Base-by-base conservation (phyloP, 2,113 vertebrate species). In the Rhynchomys soricoides region DNA sequence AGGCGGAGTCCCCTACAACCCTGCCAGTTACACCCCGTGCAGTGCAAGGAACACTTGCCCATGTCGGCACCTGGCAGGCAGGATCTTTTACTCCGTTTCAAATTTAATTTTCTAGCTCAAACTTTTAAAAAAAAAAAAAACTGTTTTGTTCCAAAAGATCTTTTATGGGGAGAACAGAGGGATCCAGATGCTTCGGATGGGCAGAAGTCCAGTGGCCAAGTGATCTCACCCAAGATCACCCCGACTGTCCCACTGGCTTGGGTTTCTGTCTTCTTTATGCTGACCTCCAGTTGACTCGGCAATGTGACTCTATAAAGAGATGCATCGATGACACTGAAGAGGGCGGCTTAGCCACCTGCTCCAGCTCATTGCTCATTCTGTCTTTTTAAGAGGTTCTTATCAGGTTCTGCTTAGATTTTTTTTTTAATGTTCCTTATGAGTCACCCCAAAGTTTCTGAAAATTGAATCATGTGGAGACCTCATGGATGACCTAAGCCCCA, bases 41-140 rank as follows among this genome's bases (percentile, higher is more conserved):
- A 7, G n/a, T 24, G 29, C 22, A 7, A 74, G 22, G 45, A 62
- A 52, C 34, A 26, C 82, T 50, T 92, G 64, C 48, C n/a, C 50
- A 11, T 40, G 81, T 96, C 43, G 45, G 90, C 62, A n/a, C 68
- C 90, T 96, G 96, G 64, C 95, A 86, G 74, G n/a, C 87, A 81
- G 79, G 66, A 22, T n/a, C 29, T 82, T 93, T 9, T 89, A 13
- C 74, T 91, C 70, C 17, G 31, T 83, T 89, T 89, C 68, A 70
- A 79, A 86, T 75, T 92, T 57, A 75, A 92, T 90, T 68, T 90
- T 83, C 90, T 34, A n/a, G 17, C n/a, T 91, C 74, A 86, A 43
- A 62, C 12, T 15, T 75, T 31, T 17, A 50, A 90, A n/a, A n/a
- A n/a, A n/a, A n/a, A n/a, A n/a, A n/a, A n/a, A n/a, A n/a, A 77